A percentile compares a stretch with the other conserved stretches of the same genome.
phyloP scores from a whole-genome alignment of 2,888 invertebrate species.

The Tetranychus truncatus region DNA sequence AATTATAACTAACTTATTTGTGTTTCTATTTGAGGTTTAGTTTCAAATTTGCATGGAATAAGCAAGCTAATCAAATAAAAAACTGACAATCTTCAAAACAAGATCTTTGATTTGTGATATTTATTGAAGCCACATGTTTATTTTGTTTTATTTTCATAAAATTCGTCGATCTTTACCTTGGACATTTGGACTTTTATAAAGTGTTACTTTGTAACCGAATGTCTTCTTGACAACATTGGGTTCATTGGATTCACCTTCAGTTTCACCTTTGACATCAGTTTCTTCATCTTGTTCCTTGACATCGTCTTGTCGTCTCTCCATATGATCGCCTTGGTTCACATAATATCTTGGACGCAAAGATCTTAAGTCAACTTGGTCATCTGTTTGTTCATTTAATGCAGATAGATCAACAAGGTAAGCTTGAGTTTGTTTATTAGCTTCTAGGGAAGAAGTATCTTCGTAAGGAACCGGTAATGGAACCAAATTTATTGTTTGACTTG shows the following conservation, averaged over 20 bases:
- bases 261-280: conserved; percentile 16
- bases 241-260: conserved; percentile 10
- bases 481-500: not conserved
- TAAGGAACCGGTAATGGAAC: not conserved
- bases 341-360: not conserved
- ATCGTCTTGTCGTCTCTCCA: conserved; percentile 14
- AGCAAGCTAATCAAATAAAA: too few species aligned
- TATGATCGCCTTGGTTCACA: conserved; percentile 5
- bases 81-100: too few species aligned
- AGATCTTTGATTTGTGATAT: too few species aligned
- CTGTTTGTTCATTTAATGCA: not conserved
- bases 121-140: too few species aligned
- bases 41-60: too few species aligned
- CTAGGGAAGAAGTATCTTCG: not conserved
- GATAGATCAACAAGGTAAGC: not conserved
- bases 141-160: not conserved
- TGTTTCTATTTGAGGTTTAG: too few species aligned
- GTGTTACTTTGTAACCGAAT: conserved; percentile 25
- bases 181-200: conserved; percentile 22
- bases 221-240: conserved; percentile 21
- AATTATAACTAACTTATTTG: too few species aligned
- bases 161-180: not conserved
- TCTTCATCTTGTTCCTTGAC: conserved; percentile 14
- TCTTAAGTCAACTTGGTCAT: not conserved
- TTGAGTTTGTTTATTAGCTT: not conserved